phyloP scores from a whole-genome alignment of 2,888 invertebrate species.

The Halocaridina rubra region DNA sequence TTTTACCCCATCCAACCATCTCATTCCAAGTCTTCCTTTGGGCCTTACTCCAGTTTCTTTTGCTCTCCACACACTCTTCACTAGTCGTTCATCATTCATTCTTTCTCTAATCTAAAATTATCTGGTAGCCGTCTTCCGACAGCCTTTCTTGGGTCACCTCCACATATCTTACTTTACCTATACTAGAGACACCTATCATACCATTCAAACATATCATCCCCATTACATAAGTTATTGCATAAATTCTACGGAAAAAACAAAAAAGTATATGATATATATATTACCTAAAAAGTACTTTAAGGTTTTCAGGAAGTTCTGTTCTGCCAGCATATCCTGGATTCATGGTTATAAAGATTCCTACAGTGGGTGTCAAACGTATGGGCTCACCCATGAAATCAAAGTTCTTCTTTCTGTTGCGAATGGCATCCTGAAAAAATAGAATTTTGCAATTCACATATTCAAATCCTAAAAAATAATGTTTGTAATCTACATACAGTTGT shows the following conservation, averaged over 20 bases:
- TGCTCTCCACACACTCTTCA: too few relatives aligned
- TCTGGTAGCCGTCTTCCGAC: background rate
- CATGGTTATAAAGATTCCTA: constrained; percentile 98
- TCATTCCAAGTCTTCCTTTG: too few relatives aligned
- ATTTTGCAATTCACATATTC: too few relatives aligned
- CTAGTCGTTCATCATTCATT: too few relatives aligned
- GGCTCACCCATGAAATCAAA: constrained; percentile 97
- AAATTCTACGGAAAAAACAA: background rate
- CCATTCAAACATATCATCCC: too few relatives aligned
- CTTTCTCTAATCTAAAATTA: background rate
- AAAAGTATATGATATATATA: background rate
- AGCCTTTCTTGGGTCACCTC: background rate
- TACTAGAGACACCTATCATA: too few relatives aligned
- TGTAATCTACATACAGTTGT: too few relatives aligned
- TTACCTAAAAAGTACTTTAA: constrained; percentile 73
- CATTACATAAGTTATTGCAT: too few relatives aligned
- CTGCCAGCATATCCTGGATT: constrained; percentile 97
- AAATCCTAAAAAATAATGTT: too few relatives aligned
- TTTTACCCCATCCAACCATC: too few relatives aligned
- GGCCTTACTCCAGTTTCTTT: too few relatives aligned
- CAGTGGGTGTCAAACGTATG: constrained; percentile 84
- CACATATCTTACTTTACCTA: too few relatives aligned
- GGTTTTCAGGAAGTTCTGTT: constrained; percentile 85
- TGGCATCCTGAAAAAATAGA: constrained; percentile 76
- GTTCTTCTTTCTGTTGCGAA: constrained; percentile 85